Percentiles rank a stretch among this genome's conserved stretches.
These are phyloP conservation scores for Megaceryle alcyon DNA, from an alignment of 2,797 vertebrate species.

Conservation along the genomic window DNA sequence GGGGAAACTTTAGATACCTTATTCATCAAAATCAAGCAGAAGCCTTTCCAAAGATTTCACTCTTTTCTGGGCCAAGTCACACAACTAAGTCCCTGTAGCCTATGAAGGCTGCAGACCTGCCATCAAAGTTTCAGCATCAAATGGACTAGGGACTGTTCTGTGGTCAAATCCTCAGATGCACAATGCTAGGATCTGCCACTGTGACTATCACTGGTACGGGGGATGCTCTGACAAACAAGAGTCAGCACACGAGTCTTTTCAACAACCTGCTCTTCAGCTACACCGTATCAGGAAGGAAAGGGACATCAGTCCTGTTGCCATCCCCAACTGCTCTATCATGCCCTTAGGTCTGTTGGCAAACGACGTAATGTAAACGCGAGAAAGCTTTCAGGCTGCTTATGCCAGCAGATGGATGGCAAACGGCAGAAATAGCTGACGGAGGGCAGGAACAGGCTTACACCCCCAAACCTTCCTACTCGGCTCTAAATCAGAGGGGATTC, in stretches of 20 bases:
- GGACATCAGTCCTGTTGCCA: not conserved
- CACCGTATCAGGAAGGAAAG: rapidly evolving
- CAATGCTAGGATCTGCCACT: not conserved
- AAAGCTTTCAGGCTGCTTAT: not conserved
- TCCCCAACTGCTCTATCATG: not conserved
- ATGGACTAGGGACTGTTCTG: not conserved
- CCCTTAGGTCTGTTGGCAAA: not conserved
- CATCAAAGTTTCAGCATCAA: not conserved
- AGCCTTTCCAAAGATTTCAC: not conserved
- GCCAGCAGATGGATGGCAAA: constrained; percentile 11
- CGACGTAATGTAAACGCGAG: not conserved
- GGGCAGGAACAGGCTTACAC: not conserved
- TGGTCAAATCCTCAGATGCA: not conserved
- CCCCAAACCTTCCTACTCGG: not conserved
- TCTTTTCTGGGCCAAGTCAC: not conserved
- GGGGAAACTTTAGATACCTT: not conserved
- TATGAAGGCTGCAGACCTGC: not conserved
- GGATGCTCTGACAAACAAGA: not conserved
- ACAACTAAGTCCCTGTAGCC: not conserved
- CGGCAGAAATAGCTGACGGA: not conserved
- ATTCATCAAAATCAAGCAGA: not conserved
- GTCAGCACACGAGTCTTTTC: rapidly evolving
- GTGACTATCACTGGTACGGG: not conserved
- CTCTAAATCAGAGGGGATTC: not conserved
- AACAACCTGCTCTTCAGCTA: not conserved